A percentile compares a stretch with the other conserved stretches of the same genome.
Evolutionary conservation across 2,888 invertebrate species (phyloP).

Genomic region (Boloria selene): DNA sequence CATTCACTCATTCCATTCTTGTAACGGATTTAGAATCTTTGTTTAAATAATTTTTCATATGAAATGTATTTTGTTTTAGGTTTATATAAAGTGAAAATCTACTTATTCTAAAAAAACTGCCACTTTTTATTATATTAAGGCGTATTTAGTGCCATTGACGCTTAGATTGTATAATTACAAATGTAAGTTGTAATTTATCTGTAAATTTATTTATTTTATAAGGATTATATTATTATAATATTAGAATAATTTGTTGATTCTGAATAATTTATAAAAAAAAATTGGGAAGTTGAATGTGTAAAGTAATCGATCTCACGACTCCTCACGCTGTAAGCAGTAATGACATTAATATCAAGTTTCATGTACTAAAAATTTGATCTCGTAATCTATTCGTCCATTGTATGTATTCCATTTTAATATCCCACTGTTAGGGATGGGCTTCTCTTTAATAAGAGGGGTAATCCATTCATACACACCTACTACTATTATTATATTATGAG

Average conservation of each 20-base stretch:
- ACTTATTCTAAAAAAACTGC: conserved; percentile 24
- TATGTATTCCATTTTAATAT: no score
- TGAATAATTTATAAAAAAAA: conserved; percentile 8
- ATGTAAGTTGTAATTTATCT: conserved; percentile 44
- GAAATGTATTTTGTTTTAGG: conserved; percentile 12
- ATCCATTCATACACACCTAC: no score
- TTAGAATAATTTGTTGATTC: conserved; percentile 4
- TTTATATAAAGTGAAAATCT: conserved; percentile 3
- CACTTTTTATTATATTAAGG: conserved; percentile 8
- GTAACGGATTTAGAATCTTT: not conserved
- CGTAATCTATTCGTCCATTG: no score
- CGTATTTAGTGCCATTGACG: conserved; percentile 46
- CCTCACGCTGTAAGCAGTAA: no score
- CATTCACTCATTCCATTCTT: not conserved
- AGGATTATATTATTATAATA: conserved; percentile 23
- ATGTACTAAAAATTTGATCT: no score
- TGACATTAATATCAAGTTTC: no score
- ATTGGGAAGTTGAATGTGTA: not conserved
- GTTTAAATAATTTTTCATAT: conserved; percentile 1
- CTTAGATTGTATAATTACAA: conserved; percentile 51
- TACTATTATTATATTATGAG: no score
- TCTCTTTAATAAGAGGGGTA: no score
- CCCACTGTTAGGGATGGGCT: no score
- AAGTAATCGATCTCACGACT: no score
- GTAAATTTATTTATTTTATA: conserved; percentile 45